Evolutionary conservation across 2,888 invertebrate species (phyloP).

Genomic region (Artemia sinica): DNA sequence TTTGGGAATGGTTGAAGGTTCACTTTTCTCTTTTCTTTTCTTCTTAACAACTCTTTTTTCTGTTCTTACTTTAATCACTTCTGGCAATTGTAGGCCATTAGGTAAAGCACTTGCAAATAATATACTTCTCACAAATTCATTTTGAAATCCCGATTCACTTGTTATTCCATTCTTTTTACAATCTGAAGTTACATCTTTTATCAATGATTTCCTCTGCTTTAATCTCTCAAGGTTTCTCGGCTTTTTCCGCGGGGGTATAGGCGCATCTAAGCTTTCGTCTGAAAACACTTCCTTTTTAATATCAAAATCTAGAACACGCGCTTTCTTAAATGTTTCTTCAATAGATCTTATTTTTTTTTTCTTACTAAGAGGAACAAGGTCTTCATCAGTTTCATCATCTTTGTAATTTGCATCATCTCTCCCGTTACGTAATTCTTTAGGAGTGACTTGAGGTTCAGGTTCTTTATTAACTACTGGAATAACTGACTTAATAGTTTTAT

Average conservation of each 20-base stretch:
- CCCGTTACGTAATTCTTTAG: too few relatives aligned
- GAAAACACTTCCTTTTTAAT: background rate
- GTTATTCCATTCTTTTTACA: background rate
- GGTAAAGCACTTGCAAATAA: background rate
- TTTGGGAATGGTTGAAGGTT: background rate
- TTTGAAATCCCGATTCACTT: constrained; percentile 8
- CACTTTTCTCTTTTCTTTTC: background rate
- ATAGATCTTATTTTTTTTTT: too few relatives aligned
- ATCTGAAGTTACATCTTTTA: background rate
- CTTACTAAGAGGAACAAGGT: too few relatives aligned
- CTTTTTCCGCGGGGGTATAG: background rate
- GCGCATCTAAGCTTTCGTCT: constrained; percentile 5
- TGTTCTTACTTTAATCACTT: background rate
- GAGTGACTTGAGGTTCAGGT: too few relatives aligned
- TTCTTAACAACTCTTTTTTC: background rate
- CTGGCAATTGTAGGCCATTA: background rate
- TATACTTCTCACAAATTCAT: background rate
- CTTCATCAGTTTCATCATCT: too few relatives aligned
- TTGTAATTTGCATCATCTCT: too few relatives aligned
- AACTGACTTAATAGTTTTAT: background rate
- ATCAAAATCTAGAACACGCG: background rate
- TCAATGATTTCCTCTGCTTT: too few relatives aligned
- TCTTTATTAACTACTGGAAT: background rate
- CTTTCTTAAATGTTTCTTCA: too few relatives aligned
- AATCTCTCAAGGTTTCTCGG: background rate